These are phyloP conservation scores for Labeo rohita DNA, from an alignment of 2,113 vertebrate genomes.

Conservation along the genomic window DNA sequence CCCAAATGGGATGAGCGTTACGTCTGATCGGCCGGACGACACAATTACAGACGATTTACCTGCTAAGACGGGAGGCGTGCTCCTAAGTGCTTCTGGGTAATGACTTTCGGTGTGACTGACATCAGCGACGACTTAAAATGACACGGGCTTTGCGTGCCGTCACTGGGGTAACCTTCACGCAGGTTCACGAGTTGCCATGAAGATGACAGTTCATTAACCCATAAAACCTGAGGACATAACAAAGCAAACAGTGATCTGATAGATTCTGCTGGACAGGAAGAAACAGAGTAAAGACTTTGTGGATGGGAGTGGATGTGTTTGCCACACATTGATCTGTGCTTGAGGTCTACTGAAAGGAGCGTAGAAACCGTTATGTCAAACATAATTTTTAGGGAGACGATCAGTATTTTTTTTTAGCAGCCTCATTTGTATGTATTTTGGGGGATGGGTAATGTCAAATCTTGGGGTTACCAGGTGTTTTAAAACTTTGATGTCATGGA, in stretches of 20 bases:
- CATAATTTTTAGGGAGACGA: background rate
- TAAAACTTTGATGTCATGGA: no score
- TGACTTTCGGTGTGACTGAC: constrained; percentile 61
- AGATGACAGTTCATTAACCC: constrained; percentile 61
- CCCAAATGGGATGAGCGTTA: constrained; percentile 20
- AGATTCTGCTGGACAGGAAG: constrained; percentile 28
- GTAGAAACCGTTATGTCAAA: background rate
- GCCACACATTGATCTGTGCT: background rate
- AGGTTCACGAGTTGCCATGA: constrained; percentile 45
- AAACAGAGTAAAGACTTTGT: background rate
- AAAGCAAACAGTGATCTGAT: constrained; percentile 53
- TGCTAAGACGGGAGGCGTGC: constrained; percentile 41
- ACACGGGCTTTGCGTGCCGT: constrained; percentile 47
- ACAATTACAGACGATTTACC: constrained; percentile 54
- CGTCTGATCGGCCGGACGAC: constrained; percentile 33
- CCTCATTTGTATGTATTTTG: no score
- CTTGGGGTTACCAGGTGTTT: no score
- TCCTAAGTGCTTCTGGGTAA: constrained; percentile 59
- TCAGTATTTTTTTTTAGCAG: no score
- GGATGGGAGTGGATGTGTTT: background rate
- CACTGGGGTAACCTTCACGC: constrained; percentile 48
- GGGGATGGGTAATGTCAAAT: no score
- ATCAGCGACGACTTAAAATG: constrained; percentile 55
- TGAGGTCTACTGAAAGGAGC: background rate
- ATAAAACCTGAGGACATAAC: constrained; percentile 43